These are phyloP conservation scores for Glaucidium brasilianum DNA, from an alignment of 2,113 vertebrate species.

Conservation along the genomic window DNA sequence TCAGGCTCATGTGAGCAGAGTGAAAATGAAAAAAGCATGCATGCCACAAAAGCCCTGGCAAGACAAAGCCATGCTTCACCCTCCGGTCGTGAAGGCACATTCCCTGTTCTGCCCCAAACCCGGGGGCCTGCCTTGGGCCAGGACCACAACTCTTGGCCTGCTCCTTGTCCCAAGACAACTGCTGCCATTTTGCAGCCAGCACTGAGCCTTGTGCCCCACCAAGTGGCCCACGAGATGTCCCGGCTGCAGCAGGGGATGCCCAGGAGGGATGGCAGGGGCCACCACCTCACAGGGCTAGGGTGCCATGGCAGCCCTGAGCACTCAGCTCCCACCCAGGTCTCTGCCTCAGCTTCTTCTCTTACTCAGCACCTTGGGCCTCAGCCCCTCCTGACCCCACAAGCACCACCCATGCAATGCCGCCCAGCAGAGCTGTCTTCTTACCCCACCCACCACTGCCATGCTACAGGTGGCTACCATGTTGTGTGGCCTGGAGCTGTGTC, in stretches of 20 bases:
- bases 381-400: no score
- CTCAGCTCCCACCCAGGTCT: not conserved
- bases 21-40: fast-evolving
- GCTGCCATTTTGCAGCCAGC: not conserved
- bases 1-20: fast-evolving
- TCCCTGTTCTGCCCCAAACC: not conserved
- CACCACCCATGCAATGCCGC: not conserved
- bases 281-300: not conserved
- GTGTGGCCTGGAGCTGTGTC: no score
- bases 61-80: not conserved
- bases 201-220: not conserved
- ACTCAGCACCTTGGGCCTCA: not conserved
- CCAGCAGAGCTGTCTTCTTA: not conserved
- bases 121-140: no score
- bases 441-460: no score
- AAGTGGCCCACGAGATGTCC: no score
- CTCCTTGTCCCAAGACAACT: fast-evolving
- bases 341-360: no score
- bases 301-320: not conserved
- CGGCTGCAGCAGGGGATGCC: no score
- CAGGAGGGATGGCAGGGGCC: not conserved
- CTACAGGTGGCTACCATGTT: no score
- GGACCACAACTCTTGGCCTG: not conserved
- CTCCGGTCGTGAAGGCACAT: fast-evolving
- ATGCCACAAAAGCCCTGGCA: not conserved